Conservation (phyloP, 2,888 invertebrate species). For the Myopa testacea region DNA sequence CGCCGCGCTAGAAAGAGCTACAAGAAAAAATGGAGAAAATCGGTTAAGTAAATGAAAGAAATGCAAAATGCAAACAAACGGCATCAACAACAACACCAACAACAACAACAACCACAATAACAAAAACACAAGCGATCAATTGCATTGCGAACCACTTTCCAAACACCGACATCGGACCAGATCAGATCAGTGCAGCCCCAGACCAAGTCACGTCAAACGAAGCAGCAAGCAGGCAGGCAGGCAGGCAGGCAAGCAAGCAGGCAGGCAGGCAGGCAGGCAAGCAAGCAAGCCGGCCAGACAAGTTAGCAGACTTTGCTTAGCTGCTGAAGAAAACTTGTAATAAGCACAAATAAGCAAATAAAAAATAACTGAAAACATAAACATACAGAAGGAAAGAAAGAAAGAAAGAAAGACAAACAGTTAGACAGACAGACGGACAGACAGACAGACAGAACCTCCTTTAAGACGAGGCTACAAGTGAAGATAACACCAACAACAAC, state of each 20-base stretch:
- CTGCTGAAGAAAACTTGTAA: constrained; percentile 38
- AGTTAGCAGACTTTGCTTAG: constrained; percentile 48
- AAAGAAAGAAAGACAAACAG: background rate
- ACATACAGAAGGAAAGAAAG: constrained; percentile 28
- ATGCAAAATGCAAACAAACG: constrained; percentile 59
- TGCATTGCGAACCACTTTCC: constrained; percentile 60
- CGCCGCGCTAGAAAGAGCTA: constrained; percentile 11
- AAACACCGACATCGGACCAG: constrained; percentile 48
- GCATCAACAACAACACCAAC: background rate
- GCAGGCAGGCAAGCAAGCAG: constrained; percentile 40
- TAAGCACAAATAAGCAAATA: constrained; percentile 37
- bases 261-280: constrained; percentile 34
- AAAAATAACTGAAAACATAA: constrained; percentile 17
- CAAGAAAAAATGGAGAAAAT: constrained; percentile 50
- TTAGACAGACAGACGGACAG: constrained; percentile 9
- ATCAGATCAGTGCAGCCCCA: constrained; percentile 27
- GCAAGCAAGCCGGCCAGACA: constrained; percentile 42
- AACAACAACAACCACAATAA: too few species aligned
- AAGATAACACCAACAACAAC: constrained; percentile 20
- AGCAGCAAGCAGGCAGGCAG: constrained; percentile 40
- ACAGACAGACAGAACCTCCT: constrained; percentile 9
- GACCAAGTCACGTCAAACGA: constrained; percentile 34
- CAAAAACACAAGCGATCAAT: constrained; percentile 22
- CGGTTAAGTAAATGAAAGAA: constrained; percentile 52
- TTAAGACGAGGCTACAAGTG: constrained; percentile 9